phyloP scores from a whole-genome alignment of 2,888 invertebrate genomes.

The Diplazon laetatorius region DNA sequence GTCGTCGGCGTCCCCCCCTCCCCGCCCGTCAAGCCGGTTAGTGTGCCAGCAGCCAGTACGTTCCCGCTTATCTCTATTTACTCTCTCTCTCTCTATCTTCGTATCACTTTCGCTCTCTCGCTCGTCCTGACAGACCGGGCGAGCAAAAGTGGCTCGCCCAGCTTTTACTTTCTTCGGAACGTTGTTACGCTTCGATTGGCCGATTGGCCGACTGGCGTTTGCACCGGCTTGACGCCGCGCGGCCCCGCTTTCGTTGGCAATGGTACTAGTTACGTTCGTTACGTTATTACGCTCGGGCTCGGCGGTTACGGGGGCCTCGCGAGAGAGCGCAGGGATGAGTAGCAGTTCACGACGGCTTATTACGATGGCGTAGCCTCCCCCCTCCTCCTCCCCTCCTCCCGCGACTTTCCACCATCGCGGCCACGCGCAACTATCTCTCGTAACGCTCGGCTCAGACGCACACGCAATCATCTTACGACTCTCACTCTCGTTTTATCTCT shows the following conservation, averaged over 20 bases:
- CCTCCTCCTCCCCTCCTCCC: conserved; percentile 47
- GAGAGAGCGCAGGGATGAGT: conserved; percentile 39
- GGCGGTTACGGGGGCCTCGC: conserved; percentile 43
- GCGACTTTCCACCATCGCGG: conserved; percentile 50
- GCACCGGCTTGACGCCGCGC: conserved; percentile 59
- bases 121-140: conserved; percentile 60
- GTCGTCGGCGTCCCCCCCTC: conserved; percentile 42
- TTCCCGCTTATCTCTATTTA: conserved; percentile 7
- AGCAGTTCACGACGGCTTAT: conserved; percentile 18
- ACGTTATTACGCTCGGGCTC: conserved; percentile 68
- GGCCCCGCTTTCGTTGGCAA: conserved; percentile 80
- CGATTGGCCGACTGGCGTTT: conserved; percentile 20
- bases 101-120: conserved; percentile 12
- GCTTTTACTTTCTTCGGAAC: conserved; percentile 78
- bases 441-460: conserved; percentile 32
- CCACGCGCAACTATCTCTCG: conserved; percentile 57
- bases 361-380: conserved; percentile 35
- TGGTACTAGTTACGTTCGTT: conserved; percentile 81
- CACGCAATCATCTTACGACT: conserved; percentile 26
- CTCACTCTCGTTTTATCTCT: no score
- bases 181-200: conserved; percentile 12
- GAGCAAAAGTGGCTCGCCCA: conserved; percentile 77
- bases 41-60: conserved; percentile 1
- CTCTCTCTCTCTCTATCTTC: conserved; percentile 27
- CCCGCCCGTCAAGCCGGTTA: conserved; percentile 9